These are phyloP conservation scores for Etheostoma spectabile DNA, from an alignment of 2,113 vertebrate genomes.

Conservation along the genomic window DNA sequence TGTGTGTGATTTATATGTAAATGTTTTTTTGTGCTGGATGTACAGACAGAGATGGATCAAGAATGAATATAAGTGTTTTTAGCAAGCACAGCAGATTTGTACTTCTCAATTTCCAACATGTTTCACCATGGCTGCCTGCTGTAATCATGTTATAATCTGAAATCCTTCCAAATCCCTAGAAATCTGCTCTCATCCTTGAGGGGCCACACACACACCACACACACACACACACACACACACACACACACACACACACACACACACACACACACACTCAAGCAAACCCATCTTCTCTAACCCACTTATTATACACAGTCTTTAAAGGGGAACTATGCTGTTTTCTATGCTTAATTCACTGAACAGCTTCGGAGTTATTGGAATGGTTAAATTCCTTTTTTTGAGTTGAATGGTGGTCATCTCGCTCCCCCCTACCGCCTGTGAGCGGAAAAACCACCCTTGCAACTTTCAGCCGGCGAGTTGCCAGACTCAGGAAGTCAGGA, in stretches of 20 bases:
- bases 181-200: constrained; percentile 59
- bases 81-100: constrained; percentile 49
- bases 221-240: neutral
- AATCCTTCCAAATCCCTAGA: constrained; percentile 81
- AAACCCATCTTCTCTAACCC: neutral
- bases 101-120: constrained; percentile 51
- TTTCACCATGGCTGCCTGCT: constrained; percentile 52
- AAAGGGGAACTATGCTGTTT: too few relatives aligned
- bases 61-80: constrained; percentile 9
- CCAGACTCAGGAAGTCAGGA: too few relatives aligned
- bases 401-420: too few relatives aligned
- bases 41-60: neutral
- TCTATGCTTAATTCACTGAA: too few relatives aligned
- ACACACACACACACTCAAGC: neutral
- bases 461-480: too few relatives aligned
- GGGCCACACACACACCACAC: neutral
- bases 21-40: neutral
- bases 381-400: too few relatives aligned
- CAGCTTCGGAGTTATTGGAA: too few relatives aligned
- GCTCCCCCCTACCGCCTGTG: too few relatives aligned
- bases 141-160: constrained; percentile 79
- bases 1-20: constrained; percentile 16
- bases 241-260: neutral
- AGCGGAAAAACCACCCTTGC: too few relatives aligned
- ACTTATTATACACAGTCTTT: neutral